Base-by-base conservation (phyloP, 2,797 vertebrate species). In the Antrozous pallidus region DNA sequence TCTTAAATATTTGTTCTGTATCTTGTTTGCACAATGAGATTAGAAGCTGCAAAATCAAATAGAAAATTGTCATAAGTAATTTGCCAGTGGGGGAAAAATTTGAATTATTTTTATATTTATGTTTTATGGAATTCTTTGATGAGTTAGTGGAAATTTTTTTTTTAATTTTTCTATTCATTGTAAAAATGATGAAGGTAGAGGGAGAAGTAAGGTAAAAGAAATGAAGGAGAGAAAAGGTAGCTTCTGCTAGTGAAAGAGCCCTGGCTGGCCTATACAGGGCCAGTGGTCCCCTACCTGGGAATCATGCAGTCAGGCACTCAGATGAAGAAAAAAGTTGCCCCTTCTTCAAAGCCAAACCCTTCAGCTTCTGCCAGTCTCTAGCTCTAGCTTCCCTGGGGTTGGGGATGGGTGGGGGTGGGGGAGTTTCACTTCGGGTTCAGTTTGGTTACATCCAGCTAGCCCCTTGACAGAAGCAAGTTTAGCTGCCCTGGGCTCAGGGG, bases 11-110 rank as follows among this genome's bases (percentile, higher is more conserved):
- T 88, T 89, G 20, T 85, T 89, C 67, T 90, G 17, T 85, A 18
- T 85, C 45, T 91, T 85, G 3, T 93, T 74, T 93, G 31, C 40
- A 12, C 38, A 78, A 13, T 63, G 58, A n/a, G 20, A 61, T 90
- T 90, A 67, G 71, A 79, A 82, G 31, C 58, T 90, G 26, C n/a
- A 95, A 94, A 95, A 45, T n/a, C 47, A 92, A 61, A 82, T 78
- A 94, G 47, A 90, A 86, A 96, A 81, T 54, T 11, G 61, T 42
- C 65, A 3, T 75, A 74, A 79, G 11, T 88, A 84, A 80, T 85
- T 82, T 91, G 16, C 14, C 88, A 51, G 42, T 89, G 36, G 45
- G 63, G 81, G 63, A 20, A 91, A 77, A 90, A 49, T 75, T 16
- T 90, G 40, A 65, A 20, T 70, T 73, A 38, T 47, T 70, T 86